Evolutionary conservation across 1,140 invertebrate species (phyloP).

Genomic region (Temnothorax curvispinosus): DNA sequence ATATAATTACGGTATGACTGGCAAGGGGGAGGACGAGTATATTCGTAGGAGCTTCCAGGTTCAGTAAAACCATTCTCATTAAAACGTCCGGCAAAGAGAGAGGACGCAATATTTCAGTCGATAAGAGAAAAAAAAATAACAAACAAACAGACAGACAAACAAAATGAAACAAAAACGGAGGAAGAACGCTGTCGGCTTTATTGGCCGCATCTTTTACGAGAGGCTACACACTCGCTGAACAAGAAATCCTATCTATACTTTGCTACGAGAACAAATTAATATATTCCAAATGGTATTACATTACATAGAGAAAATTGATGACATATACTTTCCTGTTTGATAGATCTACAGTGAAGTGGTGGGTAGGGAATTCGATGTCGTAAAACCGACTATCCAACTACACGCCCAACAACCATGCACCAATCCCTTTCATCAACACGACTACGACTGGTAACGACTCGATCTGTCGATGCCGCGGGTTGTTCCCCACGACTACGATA

Average conservation of each 20-base stretch:
- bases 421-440: constrained; percentile 83
- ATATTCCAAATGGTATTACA: neutral
- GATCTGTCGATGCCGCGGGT: constrained; percentile 14
- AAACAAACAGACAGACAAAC: neutral
- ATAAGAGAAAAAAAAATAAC: constrained; percentile 15
- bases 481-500: constrained; percentile 10
- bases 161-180: constrained; percentile 10
- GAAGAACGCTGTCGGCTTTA: neutral
- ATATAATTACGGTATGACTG: constrained; percentile 81
- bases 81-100: constrained; percentile 54
- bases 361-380: constrained; percentile 74
- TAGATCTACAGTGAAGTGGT: constrained; percentile 82
- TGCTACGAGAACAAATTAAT: constrained; percentile 6
- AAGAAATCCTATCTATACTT: constrained; percentile 36
- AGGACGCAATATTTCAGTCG: constrained; percentile 35
- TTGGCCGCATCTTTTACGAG: constrained; percentile 49
- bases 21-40: constrained; percentile 81
- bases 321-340: constrained; percentile 36
- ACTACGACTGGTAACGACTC: constrained; percentile 82
- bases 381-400: constrained; percentile 79
- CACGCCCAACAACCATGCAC: constrained; percentile 83
- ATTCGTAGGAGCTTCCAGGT: constrained; percentile 84
- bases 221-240: constrained; percentile 62
- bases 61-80: constrained; percentile 73
- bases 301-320: constrained; percentile 13